phyloP scores from a whole-genome alignment of 2,113 vertebrate species.

The Ageneiosus marmoratus region DNA sequence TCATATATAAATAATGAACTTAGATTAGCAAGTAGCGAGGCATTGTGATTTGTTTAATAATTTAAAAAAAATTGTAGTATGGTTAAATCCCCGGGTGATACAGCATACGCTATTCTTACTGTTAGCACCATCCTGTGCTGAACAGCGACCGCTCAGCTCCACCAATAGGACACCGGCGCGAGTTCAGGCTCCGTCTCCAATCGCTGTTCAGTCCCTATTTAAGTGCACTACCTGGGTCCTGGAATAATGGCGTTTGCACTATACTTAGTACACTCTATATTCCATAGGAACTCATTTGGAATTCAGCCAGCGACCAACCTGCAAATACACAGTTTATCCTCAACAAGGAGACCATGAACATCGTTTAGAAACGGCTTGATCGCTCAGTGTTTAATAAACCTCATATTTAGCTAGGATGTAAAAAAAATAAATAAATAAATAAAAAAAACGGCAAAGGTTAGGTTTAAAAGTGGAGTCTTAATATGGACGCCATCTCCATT shows the following conservation, averaged over 20 bases:
- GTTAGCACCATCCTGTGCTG: slow-evolving; percentile 64
- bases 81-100: background rate
- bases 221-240: background rate
- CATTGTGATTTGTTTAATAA: background rate
- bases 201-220: background rate
- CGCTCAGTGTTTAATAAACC: background rate
- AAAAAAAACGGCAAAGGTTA: background rate
- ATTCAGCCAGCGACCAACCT: background rate
- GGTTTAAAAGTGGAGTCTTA: slow-evolving; percentile 10
- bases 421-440: too few species aligned
- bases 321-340: slow-evolving; percentile 1
- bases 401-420: background rate
- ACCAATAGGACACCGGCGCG: slow-evolving; percentile 66
- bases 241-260: background rate
- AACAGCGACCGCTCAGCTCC: slow-evolving; percentile 63
- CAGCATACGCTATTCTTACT: background rate
- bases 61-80: background rate
- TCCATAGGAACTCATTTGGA: background rate
- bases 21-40: background rate
- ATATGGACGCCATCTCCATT: slow-evolving; percentile 68
- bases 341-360: background rate
- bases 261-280: background rate
- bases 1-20: background rate
- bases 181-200: background rate
- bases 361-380: background rate